These are phyloP conservation scores for Acanthoscelides obtectus DNA, from an alignment of 2,888 invertebrate genomes.

Conservation along the genomic window DNA sequence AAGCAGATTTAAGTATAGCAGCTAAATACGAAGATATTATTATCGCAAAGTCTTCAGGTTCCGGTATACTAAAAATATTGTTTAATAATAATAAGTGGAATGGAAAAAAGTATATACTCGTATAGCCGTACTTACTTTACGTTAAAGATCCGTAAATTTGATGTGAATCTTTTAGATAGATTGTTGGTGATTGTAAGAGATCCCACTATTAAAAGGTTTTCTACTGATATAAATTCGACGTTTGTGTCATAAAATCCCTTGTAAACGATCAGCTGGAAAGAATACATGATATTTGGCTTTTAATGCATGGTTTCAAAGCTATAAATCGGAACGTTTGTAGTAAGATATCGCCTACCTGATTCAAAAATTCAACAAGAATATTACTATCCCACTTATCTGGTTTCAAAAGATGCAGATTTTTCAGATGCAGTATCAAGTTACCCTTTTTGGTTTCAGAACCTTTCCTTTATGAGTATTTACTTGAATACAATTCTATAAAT, in stretches of 20 bases:
- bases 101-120: neutral
- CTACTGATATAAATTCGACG: conserved; percentile 65
- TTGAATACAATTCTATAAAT: conserved; percentile 60
- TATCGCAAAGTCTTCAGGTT: conserved; percentile 63
- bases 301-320: neutral
- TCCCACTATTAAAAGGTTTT: conserved; percentile 64
- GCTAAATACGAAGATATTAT: conserved; percentile 59
- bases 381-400: conserved; percentile 85
- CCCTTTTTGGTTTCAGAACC: conserved; percentile 74
- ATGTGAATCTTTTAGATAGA: conserved; percentile 52
- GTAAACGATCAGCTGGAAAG: conserved; percentile 59
- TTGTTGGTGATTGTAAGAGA: conserved; percentile 39
- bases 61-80: conserved; percentile 57
- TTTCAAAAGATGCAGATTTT: conserved; percentile 74
- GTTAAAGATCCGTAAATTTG: conserved; percentile 52
- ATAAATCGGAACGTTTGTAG: neutral
- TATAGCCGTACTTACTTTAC: conserved; percentile 50
- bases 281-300: neutral
- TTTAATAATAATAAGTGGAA: neutral
- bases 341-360: conserved; percentile 59
- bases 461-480: conserved; percentile 69
- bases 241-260: conserved; percentile 70
- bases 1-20: conserved; percentile 50
- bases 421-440: conserved; percentile 71
- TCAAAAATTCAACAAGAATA: conserved; percentile 76